Evolutionary conservation across 2,797 vertebrate species (phyloP), one percentile per base, ranked within the genome.

Genomic region (Sebastes nivosus): DNA sequence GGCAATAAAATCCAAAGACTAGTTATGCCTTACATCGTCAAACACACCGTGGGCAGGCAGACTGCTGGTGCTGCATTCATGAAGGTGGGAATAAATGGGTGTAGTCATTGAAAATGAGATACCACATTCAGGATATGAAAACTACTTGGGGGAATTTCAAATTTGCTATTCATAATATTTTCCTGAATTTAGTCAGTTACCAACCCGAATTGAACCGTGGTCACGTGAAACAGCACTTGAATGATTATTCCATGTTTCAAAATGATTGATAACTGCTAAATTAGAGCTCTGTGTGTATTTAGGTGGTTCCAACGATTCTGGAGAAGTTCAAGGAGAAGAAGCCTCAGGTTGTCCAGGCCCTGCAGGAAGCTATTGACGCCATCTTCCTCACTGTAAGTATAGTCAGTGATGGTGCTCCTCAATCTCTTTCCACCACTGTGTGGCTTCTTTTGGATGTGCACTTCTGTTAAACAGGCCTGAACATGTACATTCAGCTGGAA

Each of bases 241-340:
- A 38, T 29, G 18, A 29, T 2, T 57, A 3, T 50, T 58, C 6
- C 14, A 25, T 30, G 16, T 32, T 30, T 67, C 9, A 12, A 58
- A 60, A 18, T 46, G 14, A 13, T 5, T 52, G 36, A 22, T 36
- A 5, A 11, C 16, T 12, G 11, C 64, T 81, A 14, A 73, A 67
- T 34, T 3, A 12, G n/a, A 55, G 6, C 63, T 25, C 0, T 69
- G 8, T 76, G 14, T 75, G n/a, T 84, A 34, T 60, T 4, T 63
- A 99, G 98, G 97, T 99, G 80, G 97, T 98, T 91, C 97, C 99
- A 92, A 98, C 99, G 18, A 96, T 99, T 88, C 91, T 99, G 80
- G 99, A 99, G 88, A 99, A 99, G 93, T 99, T 99, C 80, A 99
- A 99, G 88, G 99, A 99, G 91, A 99, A 99, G 94, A 99, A 99